A percentile compares a stretch with the other conserved stretches of the same genome.
Conservation (phyloP, 2,113 vertebrate species). For the Tapirus terrestris region DNA sequence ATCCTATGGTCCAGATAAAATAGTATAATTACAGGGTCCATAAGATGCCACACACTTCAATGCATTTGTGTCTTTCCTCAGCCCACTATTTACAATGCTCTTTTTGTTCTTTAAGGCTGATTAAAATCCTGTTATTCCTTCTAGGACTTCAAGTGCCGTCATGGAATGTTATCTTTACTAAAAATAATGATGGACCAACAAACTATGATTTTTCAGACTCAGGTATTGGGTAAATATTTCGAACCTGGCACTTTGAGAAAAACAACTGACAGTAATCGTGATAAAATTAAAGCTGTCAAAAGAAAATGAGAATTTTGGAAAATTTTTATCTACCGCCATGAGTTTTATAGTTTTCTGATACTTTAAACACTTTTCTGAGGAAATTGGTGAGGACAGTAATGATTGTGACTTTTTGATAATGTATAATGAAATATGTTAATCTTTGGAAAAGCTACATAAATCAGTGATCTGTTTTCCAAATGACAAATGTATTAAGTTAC, state of each 20-base stretch:
- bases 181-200: conserved; percentile 10
- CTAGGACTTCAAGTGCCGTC: neutral
- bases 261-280: neutral
- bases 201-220: neutral
- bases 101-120: neutral
- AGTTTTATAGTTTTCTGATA: neutral
- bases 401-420: neutral
- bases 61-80: neutral
- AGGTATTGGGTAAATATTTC: neutral
- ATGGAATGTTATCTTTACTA: conserved; percentile 27
- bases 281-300: conserved; percentile 53
- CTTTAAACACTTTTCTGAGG: conserved; percentile 12
- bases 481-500: neutral
- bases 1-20: neutral
- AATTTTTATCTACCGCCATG: neutral
- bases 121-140: neutral
- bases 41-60: neutral
- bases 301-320: conserved; percentile 26
- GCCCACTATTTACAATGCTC: neutral
- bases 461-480: conserved; percentile 22
- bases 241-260: neutral
- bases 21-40: neutral
- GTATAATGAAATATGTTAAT: neutral
- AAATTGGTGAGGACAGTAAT: neutral
- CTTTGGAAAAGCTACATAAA: neutral